phyloP scores from a whole-genome alignment of 1,140 invertebrate genomes.

The Whitmania pigra region DNA sequence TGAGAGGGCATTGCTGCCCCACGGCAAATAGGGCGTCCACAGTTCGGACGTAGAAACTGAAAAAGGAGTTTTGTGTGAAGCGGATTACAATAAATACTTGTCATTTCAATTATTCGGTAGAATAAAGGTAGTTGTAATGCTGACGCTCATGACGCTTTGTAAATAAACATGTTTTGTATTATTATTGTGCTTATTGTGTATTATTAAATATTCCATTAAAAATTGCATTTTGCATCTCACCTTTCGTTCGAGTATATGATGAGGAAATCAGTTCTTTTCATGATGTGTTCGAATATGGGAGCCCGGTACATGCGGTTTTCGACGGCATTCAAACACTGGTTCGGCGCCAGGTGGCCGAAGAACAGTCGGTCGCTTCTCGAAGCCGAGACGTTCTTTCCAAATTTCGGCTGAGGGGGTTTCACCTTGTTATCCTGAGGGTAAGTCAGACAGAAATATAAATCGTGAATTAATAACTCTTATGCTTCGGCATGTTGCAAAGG shows the following conservation, averaged over 20 bases:
- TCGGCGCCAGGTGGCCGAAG: constrained; percentile 77
- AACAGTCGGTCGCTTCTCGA: constrained; percentile 94
- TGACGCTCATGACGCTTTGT: no score
- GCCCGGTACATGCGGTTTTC: constrained; percentile 96
- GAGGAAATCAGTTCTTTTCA: constrained; percentile 71
- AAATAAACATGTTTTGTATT: no score
- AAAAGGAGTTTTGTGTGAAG: not conserved
- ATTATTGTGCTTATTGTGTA: no score
- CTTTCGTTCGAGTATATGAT: constrained; percentile 70
- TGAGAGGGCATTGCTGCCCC: constrained; percentile 89
- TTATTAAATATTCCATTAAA: no score
- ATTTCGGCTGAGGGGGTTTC: constrained; percentile 57
- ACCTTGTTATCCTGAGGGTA: constrained; percentile 51
- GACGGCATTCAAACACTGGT: constrained; percentile 74
- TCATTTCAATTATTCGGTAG: no score
- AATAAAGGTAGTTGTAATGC: no score
- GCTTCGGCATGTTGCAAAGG: not conserved
- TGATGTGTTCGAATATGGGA: constrained; percentile 79
- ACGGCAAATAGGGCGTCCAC: constrained; percentile 76
- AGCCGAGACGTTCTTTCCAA: constrained; percentile 68
- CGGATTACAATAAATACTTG: no score
- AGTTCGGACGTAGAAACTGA: constrained; percentile 78
- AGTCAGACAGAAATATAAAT: not conserved
- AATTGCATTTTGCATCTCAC: no score
- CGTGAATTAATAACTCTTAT: no score